phyloP scores from a whole-genome alignment of 2,888 invertebrate genomes.

The Leptinotarsa tumamoca region DNA sequence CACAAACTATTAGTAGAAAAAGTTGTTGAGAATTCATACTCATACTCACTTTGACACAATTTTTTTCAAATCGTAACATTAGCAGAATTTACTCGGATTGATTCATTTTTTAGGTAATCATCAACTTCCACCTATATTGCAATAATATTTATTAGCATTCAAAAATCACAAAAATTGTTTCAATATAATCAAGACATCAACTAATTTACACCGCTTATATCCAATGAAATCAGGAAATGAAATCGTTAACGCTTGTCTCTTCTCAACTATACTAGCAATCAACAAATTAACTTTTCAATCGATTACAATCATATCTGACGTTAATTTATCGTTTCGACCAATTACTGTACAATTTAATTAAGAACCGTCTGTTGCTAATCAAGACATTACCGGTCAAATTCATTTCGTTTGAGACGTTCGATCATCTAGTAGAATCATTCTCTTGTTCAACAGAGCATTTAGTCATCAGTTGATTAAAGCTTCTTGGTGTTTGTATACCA shows the following conservation, averaged over 20 bases:
- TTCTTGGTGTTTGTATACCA: constrained; percentile 45
- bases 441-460: constrained; percentile 10
- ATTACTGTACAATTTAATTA: constrained; percentile 31
- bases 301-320: background rate
- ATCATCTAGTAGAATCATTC: constrained; percentile 1
- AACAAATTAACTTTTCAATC: constrained; percentile 11
- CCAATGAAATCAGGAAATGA: background rate
- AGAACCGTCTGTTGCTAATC: constrained; percentile 34
- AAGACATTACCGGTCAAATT: constrained; percentile 27
- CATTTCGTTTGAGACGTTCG: background rate
- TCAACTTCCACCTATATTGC: too few relatives aligned
- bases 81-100: too few relatives aligned
- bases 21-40: too few relatives aligned
- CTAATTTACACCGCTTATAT: too few relatives aligned
- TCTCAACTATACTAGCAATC: background rate
- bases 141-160: too few relatives aligned
- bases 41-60: too few relatives aligned
- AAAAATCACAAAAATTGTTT: too few relatives aligned
- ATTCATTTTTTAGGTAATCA: too few relatives aligned
- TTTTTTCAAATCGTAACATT: too few relatives aligned
- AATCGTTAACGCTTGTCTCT: background rate
- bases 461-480: constrained; percentile 42
- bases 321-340: constrained; percentile 20
- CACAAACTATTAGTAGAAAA: too few relatives aligned
- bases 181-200: too few relatives aligned